phyloP scores from a whole-genome alignment of 2,888 invertebrate genomes.

The Drosophila neonasuta region DNA sequence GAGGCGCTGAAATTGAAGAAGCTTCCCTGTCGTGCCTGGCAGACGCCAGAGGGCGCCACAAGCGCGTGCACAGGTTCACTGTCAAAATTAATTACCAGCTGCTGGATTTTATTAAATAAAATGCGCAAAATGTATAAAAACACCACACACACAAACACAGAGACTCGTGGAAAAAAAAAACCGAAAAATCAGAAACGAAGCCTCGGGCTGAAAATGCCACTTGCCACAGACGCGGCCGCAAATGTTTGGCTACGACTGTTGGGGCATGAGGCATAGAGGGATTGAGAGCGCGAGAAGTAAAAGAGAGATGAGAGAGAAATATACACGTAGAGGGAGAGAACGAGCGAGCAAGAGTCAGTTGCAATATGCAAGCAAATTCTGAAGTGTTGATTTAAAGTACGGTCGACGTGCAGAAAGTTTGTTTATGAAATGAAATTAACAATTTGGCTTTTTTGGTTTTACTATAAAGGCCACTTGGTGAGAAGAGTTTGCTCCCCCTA shows the following conservation, averaged over 20 bases:
- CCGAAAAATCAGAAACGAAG: constrained; percentile 39
- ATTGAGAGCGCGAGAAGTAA: neutral
- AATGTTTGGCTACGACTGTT: constrained; percentile 26
- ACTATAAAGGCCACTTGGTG: constrained; percentile 10
- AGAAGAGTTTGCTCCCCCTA: neutral
- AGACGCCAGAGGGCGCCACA: constrained; percentile 39
- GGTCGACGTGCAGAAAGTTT: constrained; percentile 57
- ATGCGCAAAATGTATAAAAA: constrained; percentile 52
- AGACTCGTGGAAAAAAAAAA: neutral
- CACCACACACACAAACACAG: constrained; percentile 3
- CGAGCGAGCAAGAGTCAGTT: constrained; percentile 9
- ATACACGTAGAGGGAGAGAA: neutral
- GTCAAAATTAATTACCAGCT: constrained; percentile 76
- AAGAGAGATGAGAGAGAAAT: neutral
- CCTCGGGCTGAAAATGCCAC: constrained; percentile 43
- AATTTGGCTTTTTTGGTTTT: constrained; percentile 11
- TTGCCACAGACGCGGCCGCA: constrained; percentile 54
- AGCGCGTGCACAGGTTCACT: constrained; percentile 73
- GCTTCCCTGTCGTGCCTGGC: constrained; percentile 28
- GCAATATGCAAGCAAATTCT: constrained; percentile 59
- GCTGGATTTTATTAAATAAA: constrained; percentile 73
- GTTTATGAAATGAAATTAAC: constrained; percentile 62
- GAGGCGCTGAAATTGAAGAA: constrained; percentile 56
- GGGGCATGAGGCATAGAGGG: neutral
- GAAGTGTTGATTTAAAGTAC: constrained; percentile 71